A percentile compares a stretch with the other conserved stretches of the same genome.
Evolutionary conservation across 1,140 invertebrate genomes (phyloP).

Genomic region (Aethina tumida): DNA sequence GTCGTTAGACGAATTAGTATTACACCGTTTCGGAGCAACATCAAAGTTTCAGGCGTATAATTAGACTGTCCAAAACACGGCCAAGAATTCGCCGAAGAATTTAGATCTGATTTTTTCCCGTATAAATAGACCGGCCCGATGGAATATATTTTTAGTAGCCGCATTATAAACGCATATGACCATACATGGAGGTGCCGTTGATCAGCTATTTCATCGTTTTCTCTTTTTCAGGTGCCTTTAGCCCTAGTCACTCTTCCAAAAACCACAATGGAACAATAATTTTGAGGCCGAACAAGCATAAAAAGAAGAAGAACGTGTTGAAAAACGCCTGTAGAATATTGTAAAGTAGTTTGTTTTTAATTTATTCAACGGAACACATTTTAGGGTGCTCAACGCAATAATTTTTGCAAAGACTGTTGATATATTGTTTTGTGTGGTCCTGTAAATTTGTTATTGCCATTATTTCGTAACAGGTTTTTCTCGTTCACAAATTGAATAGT

Average conservation of each 20-base stretch:
- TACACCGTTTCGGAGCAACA: too few relatives aligned
- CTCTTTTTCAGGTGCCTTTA: conserved; percentile 48
- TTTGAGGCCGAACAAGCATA: conserved; percentile 42
- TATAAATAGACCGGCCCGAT: too few relatives aligned
- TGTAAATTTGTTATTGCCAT: conserved; percentile 10
- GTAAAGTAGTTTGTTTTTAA: conserved; percentile 21
- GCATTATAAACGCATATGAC: too few relatives aligned
- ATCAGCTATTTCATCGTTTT: conserved; percentile 3
- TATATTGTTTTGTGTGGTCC: conserved; percentile 9
- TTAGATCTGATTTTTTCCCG: too few relatives aligned
- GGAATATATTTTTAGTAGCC: too few relatives aligned
- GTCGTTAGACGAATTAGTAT: too few relatives aligned
- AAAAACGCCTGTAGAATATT: conserved; percentile 50
- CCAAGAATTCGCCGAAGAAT: too few relatives aligned
- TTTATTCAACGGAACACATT: neutral
- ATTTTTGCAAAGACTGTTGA: conserved; percentile 14
- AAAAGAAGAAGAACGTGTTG: conserved; percentile 52
- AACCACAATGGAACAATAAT: conserved; percentile 50
- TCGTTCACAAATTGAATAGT: conserved; percentile 9
- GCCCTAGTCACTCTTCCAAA: conserved; percentile 44
- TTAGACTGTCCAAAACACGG: too few relatives aligned
- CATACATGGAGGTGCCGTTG: too few relatives aligned
- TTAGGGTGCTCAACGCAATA: conserved; percentile 2
- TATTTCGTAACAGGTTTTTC: conserved; percentile 6
- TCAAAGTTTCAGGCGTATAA: too few relatives aligned